Conservation (phyloP, 2,113 vertebrate species). For the Rallus limicola region DNA sequence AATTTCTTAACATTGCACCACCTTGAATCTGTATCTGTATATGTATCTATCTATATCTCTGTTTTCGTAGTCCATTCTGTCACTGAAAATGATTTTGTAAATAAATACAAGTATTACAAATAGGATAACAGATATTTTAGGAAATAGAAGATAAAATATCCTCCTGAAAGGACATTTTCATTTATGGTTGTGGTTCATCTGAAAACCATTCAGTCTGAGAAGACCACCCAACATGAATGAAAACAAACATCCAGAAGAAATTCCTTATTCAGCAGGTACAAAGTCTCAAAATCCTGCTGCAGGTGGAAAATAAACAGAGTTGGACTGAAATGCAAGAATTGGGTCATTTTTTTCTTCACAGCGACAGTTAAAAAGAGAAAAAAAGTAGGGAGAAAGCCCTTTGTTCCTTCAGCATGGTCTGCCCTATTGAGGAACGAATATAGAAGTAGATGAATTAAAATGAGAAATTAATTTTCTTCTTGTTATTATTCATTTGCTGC, state of each 20-base stretch:
- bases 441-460: too few species aligned
- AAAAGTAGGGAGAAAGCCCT: neutral
- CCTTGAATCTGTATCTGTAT: neutral
- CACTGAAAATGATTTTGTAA: conserved; percentile 13
- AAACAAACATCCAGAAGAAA: neutral
- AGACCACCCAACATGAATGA: neutral
- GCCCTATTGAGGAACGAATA: neutral
- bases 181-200: neutral
- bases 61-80: neutral
- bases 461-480: neutral
- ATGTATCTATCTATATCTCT: neutral
- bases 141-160: neutral
- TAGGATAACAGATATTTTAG: neutral
- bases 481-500: neutral
- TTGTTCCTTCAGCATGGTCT: neutral
- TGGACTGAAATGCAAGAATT: neutral
- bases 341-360: neutral
- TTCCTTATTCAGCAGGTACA: neutral
- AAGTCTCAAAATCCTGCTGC: neutral
- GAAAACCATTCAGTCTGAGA: neutral
- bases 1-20: neutral
- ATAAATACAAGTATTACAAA: neutral
- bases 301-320: neutral
- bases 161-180: neutral
- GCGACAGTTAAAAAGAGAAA: neutral